Evolutionary conservation across 1,140 invertebrate genomes (phyloP).

Genomic region (Lysiphlebus fabarum): DNA sequence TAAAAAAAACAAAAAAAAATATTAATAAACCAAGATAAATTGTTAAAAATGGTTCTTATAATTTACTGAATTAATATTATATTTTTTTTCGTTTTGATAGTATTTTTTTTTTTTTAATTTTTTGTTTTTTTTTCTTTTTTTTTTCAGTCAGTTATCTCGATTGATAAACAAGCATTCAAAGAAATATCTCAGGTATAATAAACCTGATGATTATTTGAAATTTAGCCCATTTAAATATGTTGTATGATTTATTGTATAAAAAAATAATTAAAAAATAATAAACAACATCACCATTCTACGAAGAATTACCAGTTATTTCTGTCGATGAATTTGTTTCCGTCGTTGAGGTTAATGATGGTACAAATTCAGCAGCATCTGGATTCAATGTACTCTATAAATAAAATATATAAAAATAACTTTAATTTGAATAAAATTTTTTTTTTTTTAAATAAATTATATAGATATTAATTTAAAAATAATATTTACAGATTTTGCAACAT

Average conservation of each 20-base stretch:
- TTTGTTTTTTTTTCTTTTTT: too few species aligned
- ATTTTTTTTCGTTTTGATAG: too few species aligned
- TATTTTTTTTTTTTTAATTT: too few species aligned
- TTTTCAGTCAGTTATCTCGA: too few species aligned
- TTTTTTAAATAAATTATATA: conserved; percentile 17
- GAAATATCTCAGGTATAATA: too few species aligned
- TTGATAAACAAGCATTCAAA: too few species aligned
- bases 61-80: too few species aligned
- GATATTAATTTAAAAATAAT: neutral
- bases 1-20: too few species aligned
- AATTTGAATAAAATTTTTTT: conserved; percentile 8
- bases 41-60: too few species aligned
- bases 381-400: conserved; percentile 67
- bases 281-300: conserved; percentile 38
- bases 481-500: conserved; percentile 56
- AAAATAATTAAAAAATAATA: conserved; percentile 21
- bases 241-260: neutral
- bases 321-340: conserved; percentile 36
- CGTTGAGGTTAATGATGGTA: conserved; percentile 56
- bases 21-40: too few species aligned
- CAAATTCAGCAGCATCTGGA: conserved; percentile 75
- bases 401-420: conserved; percentile 1
- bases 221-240: too few species aligned
- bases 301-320: conserved; percentile 47
- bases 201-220: too few species aligned